Percentiles rank a stretch among this genome's conserved stretches.
These are phyloP conservation scores for Helarctos malayanus DNA, from an alignment of 2,797 vertebrate genomes.

Conservation along the genomic window DNA sequence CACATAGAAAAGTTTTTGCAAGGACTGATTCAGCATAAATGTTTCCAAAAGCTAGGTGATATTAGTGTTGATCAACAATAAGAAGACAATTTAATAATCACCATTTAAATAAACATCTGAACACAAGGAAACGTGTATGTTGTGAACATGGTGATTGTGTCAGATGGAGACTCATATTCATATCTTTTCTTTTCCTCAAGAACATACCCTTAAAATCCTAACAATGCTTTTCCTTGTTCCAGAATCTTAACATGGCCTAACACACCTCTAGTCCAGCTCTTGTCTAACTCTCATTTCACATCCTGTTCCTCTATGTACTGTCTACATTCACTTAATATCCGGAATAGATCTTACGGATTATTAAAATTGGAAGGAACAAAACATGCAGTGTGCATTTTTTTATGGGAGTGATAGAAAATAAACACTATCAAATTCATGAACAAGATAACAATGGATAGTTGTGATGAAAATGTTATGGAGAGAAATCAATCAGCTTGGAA, in stretches of 20 bases:
- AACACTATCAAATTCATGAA: not conserved
- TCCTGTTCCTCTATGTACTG: not conserved
- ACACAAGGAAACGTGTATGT: not conserved
- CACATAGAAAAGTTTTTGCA: not conserved
- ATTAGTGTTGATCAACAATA: not conserved
- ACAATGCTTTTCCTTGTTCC: not conserved
- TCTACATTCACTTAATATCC: not conserved
- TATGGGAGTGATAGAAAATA: not conserved
- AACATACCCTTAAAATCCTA: not conserved
- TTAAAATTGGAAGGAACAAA: not conserved
- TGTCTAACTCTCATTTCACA: not conserved
- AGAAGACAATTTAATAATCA: constrained; percentile 6
- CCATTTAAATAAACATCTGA: not conserved
- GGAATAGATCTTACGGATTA: not conserved
- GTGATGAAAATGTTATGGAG: not conserved
- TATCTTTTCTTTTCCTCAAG: not conserved
- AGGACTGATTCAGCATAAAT: not conserved
- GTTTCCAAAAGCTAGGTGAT: not conserved
- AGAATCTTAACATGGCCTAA: not conserved
- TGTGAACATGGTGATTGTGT: not conserved
- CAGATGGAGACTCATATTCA: not conserved
- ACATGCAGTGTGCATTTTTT: not conserved
- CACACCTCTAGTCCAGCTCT: not conserved
- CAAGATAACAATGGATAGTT: too few relatives aligned
- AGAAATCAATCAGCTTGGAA: not conserved